Conservation (phyloP, 2,113 vertebrate genomes). For the Procavia capensis region DNA sequence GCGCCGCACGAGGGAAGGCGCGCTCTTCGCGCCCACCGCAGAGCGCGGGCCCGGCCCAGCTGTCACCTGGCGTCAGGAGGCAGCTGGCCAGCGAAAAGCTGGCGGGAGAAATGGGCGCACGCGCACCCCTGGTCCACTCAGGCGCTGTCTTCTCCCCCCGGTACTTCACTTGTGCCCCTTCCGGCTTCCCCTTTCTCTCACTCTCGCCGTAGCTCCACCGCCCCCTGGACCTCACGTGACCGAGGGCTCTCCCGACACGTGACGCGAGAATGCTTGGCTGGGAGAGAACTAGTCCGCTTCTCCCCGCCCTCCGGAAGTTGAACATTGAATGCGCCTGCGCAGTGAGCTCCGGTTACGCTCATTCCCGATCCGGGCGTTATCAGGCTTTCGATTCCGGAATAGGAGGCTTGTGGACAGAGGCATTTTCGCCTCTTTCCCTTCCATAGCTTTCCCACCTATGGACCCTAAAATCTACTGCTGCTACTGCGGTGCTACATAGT, state of each 20-base stretch:
- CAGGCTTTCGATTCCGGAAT: not conserved
- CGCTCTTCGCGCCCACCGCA: not conserved
- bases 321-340: constrained; percentile 66
- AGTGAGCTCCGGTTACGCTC: not conserved
- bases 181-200: constrained; percentile 58
- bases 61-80: not conserved
- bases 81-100: rapidly evolving
- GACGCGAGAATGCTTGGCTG: not conserved
- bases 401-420: rapidly evolving
- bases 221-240: constrained; percentile 67
- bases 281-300: not conserved
- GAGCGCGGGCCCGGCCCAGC: not conserved
- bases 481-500: not conserved
- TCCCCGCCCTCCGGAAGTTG: constrained; percentile 44
- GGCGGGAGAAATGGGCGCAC: not conserved
- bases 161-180: constrained; percentile 43
- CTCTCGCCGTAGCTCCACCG: constrained; percentile 47
- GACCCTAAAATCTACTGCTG: not conserved
- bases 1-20: not conserved
- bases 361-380: rapidly evolving
- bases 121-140: not conserved
- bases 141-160: not conserved
- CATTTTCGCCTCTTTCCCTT: not conserved
- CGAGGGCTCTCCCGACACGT: constrained; percentile 27
- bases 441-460: not conserved